Evolutionary conservation across 2,113 vertebrate genomes (phyloP), one percentile per base, ranked within the genome.

Genomic region (Pangasianodon gigas): DNA sequence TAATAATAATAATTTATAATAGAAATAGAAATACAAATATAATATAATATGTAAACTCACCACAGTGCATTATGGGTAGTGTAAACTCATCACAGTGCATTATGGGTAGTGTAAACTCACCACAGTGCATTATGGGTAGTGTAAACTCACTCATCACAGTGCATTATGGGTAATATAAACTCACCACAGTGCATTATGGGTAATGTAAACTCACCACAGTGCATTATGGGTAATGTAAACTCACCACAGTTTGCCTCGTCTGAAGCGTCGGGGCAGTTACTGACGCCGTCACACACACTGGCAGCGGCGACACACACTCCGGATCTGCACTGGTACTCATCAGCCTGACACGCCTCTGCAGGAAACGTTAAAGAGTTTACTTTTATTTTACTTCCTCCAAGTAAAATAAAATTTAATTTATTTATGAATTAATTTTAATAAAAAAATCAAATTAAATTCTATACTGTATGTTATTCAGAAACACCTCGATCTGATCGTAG

Each of bases 171-270:
- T 56, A 60, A 8, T 46, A 6, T 46, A 51, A 41, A 29, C 21
- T 44, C 44, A 32, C 6, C 94, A 83, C 97, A 98, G 0, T 95
- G 21, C 26, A 51, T 48, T 37, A 14, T 26, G 46, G 46, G 46
- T 48, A 52, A 21, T 37, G 6, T 65, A 52, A 58, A 29, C 46
- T 46, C 58, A 41, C 9, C 52, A 4, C 29, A 44, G 18, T 84
- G 82, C 82, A 84, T 60, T 2, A 13, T 58, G 52, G 52, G 54
- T 52, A 56, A 51, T 56, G 77, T 51, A 56, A 92, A 67, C 91
- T 93, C 96, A 99, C 98, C 95, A 87, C 98, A 99, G 0, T 96
- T 82, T 0, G 93, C 91, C 95, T 99, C 98, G 56, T 99, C 98
- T 0, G 97, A 97, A 77, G 94, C 96, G 3, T 99, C 98, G 6